phyloP scores from a whole-genome alignment of 2,797 vertebrate genomes.

The Discoglossus pictus region DNA sequence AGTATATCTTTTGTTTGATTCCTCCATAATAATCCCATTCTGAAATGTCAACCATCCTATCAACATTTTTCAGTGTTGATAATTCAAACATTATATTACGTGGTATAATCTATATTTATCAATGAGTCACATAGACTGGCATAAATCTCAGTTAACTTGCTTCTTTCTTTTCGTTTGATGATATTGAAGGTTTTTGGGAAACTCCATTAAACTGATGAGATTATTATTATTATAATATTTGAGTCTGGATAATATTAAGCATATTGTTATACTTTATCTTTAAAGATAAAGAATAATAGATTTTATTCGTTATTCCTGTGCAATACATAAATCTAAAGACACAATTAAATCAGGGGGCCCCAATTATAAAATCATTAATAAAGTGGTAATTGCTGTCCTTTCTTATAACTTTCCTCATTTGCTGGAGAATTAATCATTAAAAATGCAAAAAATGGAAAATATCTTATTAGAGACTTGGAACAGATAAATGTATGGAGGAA shows the following conservation, averaged over 20 bases:
- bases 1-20: slow-evolving; percentile 12
- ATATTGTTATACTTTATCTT: no score
- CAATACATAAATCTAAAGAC: slow-evolving; percentile 74
- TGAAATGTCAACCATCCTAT: slow-evolving; percentile 42
- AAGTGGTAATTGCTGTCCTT: slow-evolving; percentile 73
- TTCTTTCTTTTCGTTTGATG: no score
- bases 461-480: slow-evolving; percentile 36
- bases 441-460: slow-evolving; percentile 54
- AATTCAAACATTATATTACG: slow-evolving; percentile 39
- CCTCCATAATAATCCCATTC: slow-evolving; percentile 22
- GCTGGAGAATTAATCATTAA: slow-evolving; percentile 70
- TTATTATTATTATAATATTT: no score
- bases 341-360: slow-evolving; percentile 71
- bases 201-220: no score
- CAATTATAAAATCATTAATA: slow-evolving; percentile 86
- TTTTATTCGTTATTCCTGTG: slow-evolving; percentile 69
- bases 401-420: slow-evolving; percentile 67
- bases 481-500: no score
- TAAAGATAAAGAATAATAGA: slow-evolving; percentile 67
- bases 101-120: slow-evolving; percentile 15
- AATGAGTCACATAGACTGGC: no score
- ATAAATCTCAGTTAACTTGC: no score
- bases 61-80: slow-evolving; percentile 26
- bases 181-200: no score
- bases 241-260: no score